Evolutionary conservation across 2,113 vertebrate genomes (phyloP).

Genomic region (Jacana jacana): DNA sequence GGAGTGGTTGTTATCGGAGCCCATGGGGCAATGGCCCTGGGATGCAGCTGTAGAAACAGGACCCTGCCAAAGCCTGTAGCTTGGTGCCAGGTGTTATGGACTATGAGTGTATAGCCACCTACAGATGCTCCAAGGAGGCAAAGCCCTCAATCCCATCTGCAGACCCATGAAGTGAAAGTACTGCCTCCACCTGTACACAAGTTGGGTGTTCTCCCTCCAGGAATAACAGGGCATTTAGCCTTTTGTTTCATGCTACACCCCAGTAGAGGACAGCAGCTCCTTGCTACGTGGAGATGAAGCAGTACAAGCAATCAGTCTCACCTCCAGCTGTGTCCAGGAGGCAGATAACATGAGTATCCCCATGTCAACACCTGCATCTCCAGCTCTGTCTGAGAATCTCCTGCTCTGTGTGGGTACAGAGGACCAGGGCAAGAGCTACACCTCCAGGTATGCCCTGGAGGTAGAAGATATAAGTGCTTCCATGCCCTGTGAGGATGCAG

Average conservation of each 20-base stretch:
- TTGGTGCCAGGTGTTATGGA: not conserved
- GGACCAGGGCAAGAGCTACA: not conserved
- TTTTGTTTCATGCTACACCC: not conserved
- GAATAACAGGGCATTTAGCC: not conserved
- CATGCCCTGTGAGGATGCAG: not conserved
- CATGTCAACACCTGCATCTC: not conserved
- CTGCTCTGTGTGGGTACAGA: not conserved
- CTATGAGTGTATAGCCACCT: no score
- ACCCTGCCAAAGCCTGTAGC: not conserved
- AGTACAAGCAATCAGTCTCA: not conserved
- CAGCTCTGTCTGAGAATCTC: not conserved
- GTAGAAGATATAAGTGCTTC: not conserved
- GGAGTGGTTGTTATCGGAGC: accelerated
- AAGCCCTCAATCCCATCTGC: not conserved
- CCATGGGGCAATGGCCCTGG: accelerated
- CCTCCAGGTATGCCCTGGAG: not conserved
- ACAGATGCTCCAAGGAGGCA: not conserved
- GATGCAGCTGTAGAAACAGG: not conserved
- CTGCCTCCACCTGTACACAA: not conserved
- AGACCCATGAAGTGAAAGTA: not conserved
- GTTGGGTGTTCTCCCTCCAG: not conserved
- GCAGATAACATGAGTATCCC: not conserved
- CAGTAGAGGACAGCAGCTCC: not conserved
- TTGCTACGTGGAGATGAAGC: not conserved
- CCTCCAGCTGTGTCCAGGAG: not conserved